Evolutionary conservation across 2,888 invertebrate species (phyloP), one percentile per base, ranked within the genome.

Genomic region (Athripsodes cinereus): DNA sequence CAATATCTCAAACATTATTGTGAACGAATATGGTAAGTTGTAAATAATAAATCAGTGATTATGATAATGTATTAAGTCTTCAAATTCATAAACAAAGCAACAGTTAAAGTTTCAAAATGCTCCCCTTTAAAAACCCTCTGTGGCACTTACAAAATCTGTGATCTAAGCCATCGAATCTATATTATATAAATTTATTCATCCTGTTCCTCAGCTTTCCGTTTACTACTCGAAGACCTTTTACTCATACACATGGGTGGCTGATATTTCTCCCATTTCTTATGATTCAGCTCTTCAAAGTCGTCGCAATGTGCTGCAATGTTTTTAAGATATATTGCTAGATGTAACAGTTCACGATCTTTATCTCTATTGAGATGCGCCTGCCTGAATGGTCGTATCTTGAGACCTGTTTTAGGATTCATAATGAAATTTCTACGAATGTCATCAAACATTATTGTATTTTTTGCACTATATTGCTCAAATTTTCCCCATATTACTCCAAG

Each of bases 371-470:
- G 72, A 69, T 96, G 96, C 0, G 96, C 96, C 68, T 96, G 90
- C 3, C 90, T 82, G 71, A 96, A 97, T 0, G 96, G 89, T 68
- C 88, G 81, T 67, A 97, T 96, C 72, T 88, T 87, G 0, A 97
- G 76, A 0, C 97, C 97, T 60, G 90, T 92, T 67, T 91, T 90
- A 0, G 96, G 96, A 72, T 98, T 98, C 96, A 98, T 96, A 40
- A 96, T 83, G 69, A 98, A 98, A 74, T 98, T 98, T 66, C 96
- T 80, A 55, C 96, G 80, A 40, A 96, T 90, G 68, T 98, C 97
- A 69, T 98, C 97, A 67, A 98, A 92, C 96, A 98, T 98, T 63
- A 98, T 95, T 0, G 96, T 97, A 71, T 98, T 98, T 69, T 89
- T 90, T 0, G 88, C 78, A 51, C 83, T 88, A 74, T 92, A 97